Evolutionary conservation across 2,113 vertebrate genomes (phyloP), one percentile per base, ranked within the genome.

Genomic region (Ramphastos sulfuratus): DNA sequence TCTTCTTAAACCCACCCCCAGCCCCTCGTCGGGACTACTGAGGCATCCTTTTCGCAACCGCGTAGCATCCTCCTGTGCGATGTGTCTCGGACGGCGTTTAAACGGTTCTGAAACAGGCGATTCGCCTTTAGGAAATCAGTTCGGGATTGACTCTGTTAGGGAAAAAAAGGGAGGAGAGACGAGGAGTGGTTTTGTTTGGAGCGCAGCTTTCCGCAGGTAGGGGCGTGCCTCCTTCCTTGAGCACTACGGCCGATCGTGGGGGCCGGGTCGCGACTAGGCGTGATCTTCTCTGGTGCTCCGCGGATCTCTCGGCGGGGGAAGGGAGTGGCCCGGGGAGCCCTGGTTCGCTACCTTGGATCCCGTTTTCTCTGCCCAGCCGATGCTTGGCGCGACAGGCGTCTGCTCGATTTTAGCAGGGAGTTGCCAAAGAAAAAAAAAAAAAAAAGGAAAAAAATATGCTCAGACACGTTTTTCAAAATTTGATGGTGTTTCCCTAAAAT

Each of bases 331-430:
- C 9, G 15, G 7, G 15, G 4, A 37, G 33, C 1, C 27, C 13
- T 7, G 31, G 31, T 13, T 25, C 12, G 3, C 25, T 39, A 4
- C 25, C 17, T 17, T 37, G 16, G 5, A 16, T 6, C 23, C 50
- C 30, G 6, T 44, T 54, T 14, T 1, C 35, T 15, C 52, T 74
- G 61, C n/a, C 48, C 63, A 35, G 21, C 24, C 33, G 15, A 24
- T 54, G 79, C 27, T 59, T 52, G 63, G n/a, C 14, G 7, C 69
- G 31, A n/a, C 3, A 6, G 56, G 12, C 2, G 15, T 24, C n/a
- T 65, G 81, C 18, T 0, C 46, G 28, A 1, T 1, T 46, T 5
- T 10, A 21, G 39, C 1, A 2, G 3, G 13, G 18, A 21, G 3
- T 4, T 42, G 48, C 9, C 23, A 9, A 58, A 16, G 4, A 25